phyloP scores from a whole-genome alignment of 2,888 invertebrate genomes.

The Suillia variegata region DNA sequence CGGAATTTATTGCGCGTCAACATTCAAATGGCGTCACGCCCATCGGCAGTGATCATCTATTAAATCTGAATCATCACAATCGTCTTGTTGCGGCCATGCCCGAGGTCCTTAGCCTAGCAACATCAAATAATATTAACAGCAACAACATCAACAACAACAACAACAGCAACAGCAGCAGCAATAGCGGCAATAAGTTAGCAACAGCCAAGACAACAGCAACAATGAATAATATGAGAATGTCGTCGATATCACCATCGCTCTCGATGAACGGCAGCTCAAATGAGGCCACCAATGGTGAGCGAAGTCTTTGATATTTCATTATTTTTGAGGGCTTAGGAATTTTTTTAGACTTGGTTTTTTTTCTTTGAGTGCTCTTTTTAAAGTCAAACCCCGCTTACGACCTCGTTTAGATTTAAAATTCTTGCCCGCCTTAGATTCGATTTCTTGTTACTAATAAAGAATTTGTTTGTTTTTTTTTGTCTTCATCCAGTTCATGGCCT shows the following conservation, averaged over 20 bases:
- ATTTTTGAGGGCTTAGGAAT: not conserved
- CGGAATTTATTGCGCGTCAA: slow-evolving; percentile 81
- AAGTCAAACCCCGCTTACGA: not conserved
- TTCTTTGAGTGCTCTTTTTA: slow-evolving; percentile 3
- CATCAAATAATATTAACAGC: slow-evolving; percentile 37
- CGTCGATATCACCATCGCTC: slow-evolving; percentile 62
- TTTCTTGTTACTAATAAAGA: too few species aligned
- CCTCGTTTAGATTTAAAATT: too few species aligned
- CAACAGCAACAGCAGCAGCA: slow-evolving; percentile 18
- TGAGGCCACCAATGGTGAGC: slow-evolving; percentile 52
- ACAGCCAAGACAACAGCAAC: not conserved
- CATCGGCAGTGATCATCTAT: slow-evolving; percentile 10
- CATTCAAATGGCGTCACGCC: slow-evolving; percentile 70
- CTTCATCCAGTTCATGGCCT: slow-evolving; percentile 44
- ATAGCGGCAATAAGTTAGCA: not conserved
- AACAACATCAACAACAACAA: slow-evolving; percentile 19
- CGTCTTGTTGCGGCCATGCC: slow-evolving; percentile 39
- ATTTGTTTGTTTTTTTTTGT: too few species aligned
- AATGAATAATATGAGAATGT: slow-evolving; percentile 46
- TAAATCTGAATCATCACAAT: slow-evolving; percentile 10
- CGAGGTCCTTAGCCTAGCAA: slow-evolving; percentile 44
- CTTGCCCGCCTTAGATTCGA: too few species aligned
- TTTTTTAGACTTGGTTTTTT: not conserved
- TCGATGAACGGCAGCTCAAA: slow-evolving; percentile 58
- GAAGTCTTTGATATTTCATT: not conserved